Base-by-base conservation (phyloP, 2,797 vertebrate genomes). In the Sebastes dallii region DNA sequence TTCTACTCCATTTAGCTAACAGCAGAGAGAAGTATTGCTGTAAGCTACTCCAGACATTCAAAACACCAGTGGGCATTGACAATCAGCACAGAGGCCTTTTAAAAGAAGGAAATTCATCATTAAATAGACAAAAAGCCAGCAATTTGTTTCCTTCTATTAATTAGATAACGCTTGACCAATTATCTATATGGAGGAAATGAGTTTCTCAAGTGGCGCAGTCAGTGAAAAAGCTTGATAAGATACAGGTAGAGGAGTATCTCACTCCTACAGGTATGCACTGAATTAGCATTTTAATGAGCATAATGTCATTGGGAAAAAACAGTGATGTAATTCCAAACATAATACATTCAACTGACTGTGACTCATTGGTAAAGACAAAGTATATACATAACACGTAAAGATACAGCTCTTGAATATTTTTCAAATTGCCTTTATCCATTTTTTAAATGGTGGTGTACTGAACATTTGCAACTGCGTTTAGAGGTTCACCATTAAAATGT, bases 211-310 rank as follows among this genome's bases (percentile, higher is more conserved):
- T 42, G 62, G 58, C 66, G 39, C 56, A 36, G 64, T 70, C 46
- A 42, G 56, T 1, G 32, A 60, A 69, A 79, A 74, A 6, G 32
- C 77, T 79, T 39, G 58, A 77, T 78, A 84, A 87, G 75, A 59
- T 22, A 34, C 58, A 76, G 16, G 14, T 36, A 56, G 77, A 55
- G 34, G 71, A 39, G 20, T 73, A 59, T 60, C 61, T 29, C 70
- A 61, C 22, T 55, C 27, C 50, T 46, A 6, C 29, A 54, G 50
- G 50, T 22, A 54, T 54, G 71, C 52, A 39, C 52, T 50, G 56
- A 60, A 88, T 84, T 80, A 77, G 66, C 66, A 84, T 80, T 80
- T 82, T 72, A 78, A 83, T 86, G 27, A 59, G 27, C 16, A 60
- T 75, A 29, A 71, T 69, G 56, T 71, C 29, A 69, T 50, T 81